Base-by-base conservation (phyloP, 1,140 invertebrate genomes). In the Lysiphlebus fabarum region DNA sequence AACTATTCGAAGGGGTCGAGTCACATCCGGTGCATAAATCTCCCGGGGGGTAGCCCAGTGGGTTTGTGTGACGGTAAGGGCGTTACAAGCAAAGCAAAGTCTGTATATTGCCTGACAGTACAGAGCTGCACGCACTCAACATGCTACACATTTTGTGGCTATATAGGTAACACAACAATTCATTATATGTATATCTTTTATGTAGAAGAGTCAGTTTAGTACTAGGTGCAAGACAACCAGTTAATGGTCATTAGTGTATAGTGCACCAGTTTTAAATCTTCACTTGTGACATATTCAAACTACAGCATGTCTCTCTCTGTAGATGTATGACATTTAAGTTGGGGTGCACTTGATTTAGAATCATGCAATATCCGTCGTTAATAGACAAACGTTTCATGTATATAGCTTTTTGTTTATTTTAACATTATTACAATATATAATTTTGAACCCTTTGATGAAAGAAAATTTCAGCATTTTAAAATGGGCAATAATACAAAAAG, bases 21-120 rank as follows among this genome's bases (percentile, higher is more conserved):
- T 74, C 72, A 74, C 73, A 77, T 78, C 74, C 75, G 71, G 74
- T 53, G 72, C 72, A 77, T 78, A 78, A 78, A 77, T 77, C 73
- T 74, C 67, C 56, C 66, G 61, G 43, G 50, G 50, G 49, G 45
- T 58, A 57, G 55, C 37, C 40, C 5, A 11, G 7, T 7, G 7
- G 44, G 44, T n/a, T 12, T 40, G 38, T 8, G 38, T 8, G 38
- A 11, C 7, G 38, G 10, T 8, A 40, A 11, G 10, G 10, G 38
- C 26, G 36, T 4, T 34, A 26, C 26, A 10, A 33, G 11, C 33
- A 34, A 7, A 11, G 33, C 26, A 49, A 49, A 10, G 48, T 49
- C 6, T 3, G 8, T 33, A 33, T 33, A 33, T 49, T 4, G 17
- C 9, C 40, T 54, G 38, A 54, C 45, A 56, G 45, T 48, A 4